These are phyloP conservation scores for Agrochola litura DNA, from an alignment of 2,888 invertebrate genomes.

Conservation along the genomic window DNA sequence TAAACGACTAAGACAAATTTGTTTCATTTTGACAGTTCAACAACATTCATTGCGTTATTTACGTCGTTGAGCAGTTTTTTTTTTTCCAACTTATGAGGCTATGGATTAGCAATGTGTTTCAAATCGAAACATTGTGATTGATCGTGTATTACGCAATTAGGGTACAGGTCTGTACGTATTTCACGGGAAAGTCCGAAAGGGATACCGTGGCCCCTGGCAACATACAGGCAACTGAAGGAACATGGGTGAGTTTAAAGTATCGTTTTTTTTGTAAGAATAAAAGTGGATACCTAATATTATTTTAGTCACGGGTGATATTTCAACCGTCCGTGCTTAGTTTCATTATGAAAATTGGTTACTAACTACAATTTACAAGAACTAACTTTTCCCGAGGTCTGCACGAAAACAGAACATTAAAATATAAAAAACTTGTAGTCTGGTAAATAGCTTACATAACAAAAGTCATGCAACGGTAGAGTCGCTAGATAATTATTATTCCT, in stretches of 20 bases:
- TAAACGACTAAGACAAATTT: no score
- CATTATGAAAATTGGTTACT: conserved; percentile 64
- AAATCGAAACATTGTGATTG: no score
- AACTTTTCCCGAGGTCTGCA: conserved; percentile 49
- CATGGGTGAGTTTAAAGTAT: neutral
- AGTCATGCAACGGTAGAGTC: conserved; percentile 42
- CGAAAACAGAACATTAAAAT: conserved; percentile 60
- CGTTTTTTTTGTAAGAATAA: conserved; percentile 1
- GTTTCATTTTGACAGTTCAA: no score
- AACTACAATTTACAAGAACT: conserved; percentile 58
- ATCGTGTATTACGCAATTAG: no score
- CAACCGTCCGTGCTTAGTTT: conserved; percentile 53
- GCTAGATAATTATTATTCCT: conserved; percentile 17
- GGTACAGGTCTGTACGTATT: no score
- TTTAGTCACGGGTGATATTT: conserved; percentile 38
- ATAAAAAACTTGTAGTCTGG: conserved; percentile 19
- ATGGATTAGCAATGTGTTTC: no score
- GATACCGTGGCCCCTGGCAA: no score
- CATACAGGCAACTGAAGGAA: no score
- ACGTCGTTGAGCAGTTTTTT: no score
- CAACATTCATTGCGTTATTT: no score
- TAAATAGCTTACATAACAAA: conserved; percentile 33
- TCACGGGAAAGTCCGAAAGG: no score
- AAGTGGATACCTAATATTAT: neutral
- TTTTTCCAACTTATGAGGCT: no score